Conservation (phyloP, 2,888 invertebrate species). For the Acanthosepion pharaonis region DNA sequence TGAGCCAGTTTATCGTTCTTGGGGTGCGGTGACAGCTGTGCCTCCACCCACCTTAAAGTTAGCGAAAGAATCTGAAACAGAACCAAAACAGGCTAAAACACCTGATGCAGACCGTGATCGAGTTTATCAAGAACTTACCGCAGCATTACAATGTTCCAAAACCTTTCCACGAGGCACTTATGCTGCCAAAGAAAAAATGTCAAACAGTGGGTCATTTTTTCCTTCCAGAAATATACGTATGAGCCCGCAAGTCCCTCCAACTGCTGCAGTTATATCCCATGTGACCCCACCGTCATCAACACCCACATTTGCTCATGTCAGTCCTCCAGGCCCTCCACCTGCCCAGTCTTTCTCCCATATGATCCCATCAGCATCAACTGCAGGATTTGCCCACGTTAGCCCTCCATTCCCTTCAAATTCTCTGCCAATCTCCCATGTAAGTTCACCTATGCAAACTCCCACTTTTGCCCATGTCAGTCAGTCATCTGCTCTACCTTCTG, state of each 20-base stretch:
- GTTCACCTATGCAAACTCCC: not conserved
- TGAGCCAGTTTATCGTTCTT: not conserved
- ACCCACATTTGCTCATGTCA: not conserved
- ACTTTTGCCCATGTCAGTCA: not conserved
- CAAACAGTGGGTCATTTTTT: not conserved
- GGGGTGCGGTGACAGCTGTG: not conserved
- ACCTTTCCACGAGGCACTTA: not conserved
- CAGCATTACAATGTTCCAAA: not conserved
- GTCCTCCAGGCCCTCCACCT: not conserved
- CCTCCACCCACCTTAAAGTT: not conserved
- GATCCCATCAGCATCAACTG: not conserved
- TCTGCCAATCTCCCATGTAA: not conserved
- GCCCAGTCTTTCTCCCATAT: not conserved
- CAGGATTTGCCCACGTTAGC: not conserved
- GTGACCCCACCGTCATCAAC: not conserved
- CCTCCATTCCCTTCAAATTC: not conserved
- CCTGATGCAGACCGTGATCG: not conserved
- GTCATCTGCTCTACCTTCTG: not conserved
- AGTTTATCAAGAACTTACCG: not conserved
- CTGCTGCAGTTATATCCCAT: not conserved
- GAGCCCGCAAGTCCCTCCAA: not conserved
- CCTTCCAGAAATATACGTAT: not conserved
- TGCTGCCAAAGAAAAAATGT: not conserved
- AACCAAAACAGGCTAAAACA: not conserved
- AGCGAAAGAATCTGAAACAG: not conserved